These are phyloP conservation scores for Capricornis sumatraensis DNA, from an alignment of 2,113 vertebrate genomes.

Conservation along the genomic window DNA sequence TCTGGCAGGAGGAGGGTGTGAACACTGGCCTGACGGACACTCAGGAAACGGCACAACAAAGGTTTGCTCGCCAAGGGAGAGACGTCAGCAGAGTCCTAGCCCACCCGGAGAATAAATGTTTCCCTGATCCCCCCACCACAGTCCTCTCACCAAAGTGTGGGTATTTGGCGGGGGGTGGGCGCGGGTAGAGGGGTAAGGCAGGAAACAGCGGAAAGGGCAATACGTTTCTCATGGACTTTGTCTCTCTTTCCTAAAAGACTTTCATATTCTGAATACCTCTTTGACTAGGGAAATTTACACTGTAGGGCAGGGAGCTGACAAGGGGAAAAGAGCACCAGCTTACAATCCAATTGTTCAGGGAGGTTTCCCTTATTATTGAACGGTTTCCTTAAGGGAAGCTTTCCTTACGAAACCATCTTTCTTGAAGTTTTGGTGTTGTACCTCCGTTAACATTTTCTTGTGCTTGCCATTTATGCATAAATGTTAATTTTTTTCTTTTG, in stretches of 20 bases:
- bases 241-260: background rate
- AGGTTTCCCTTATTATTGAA: background rate
- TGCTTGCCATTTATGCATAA: background rate
- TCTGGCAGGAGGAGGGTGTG: background rate
- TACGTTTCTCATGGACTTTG: background rate
- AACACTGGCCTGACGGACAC: background rate
- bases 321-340: background rate
- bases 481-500: background rate
- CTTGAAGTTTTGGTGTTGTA: background rate
- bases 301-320: background rate
- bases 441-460: background rate
- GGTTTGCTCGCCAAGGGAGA: background rate
- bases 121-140: background rate
- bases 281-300: background rate
- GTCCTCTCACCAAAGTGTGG: background rate
- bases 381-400: background rate
- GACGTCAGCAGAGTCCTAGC: background rate
- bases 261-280: background rate
- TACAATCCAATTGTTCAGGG: background rate
- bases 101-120: background rate
- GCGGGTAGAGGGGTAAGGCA: accelerated
- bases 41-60: background rate
- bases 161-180: accelerated
- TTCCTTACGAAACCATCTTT: background rate
- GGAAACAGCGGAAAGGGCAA: background rate